A percentile compares a stretch with the other conserved stretches of the same genome.
These are phyloP conservation scores for Orchestes rusci DNA, from an alignment of 2,888 invertebrate species.

Conservation along the genomic window DNA sequence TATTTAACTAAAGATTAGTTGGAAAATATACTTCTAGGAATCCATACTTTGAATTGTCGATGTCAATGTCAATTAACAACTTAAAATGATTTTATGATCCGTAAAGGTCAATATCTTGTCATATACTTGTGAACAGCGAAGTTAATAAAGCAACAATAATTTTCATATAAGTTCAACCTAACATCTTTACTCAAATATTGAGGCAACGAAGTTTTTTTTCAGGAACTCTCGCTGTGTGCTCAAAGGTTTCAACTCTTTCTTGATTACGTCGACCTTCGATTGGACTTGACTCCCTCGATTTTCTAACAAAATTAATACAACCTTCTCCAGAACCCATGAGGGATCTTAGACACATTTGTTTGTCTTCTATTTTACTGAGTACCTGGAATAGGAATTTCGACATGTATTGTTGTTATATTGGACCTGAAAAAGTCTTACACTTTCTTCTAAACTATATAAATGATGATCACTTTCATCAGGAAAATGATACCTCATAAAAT, in stretches of 20 bases:
- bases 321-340: conserved; percentile 47
- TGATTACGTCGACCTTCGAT: conserved; percentile 15
- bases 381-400: too few relatives aligned
- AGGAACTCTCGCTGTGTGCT: conserved; percentile 64
- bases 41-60: too few relatives aligned
- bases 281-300: conserved; percentile 23
- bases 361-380: conserved; percentile 39
- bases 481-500: conserved; percentile 72
- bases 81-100: too few relatives aligned
- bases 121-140: too few relatives aligned
- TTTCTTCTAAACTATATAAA: conserved; percentile 66
- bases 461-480: conserved; percentile 71
- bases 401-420: too few relatives aligned
- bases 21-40: too few relatives aligned
- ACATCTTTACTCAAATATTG: conserved; percentile 56
- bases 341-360: conserved; percentile 51
- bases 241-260: conserved; percentile 48
- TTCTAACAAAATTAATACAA: conserved; percentile 36
- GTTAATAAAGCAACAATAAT: too few relatives aligned
- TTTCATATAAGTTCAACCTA: too few relatives aligned
- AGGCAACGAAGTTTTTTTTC: conserved; percentile 71
- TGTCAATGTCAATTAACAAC: too few relatives aligned
- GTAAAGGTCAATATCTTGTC: too few relatives aligned
- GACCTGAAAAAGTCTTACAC: too few relatives aligned
- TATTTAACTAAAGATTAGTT: too few relatives aligned